Percentiles rank a stretch among this genome's conserved stretches.
Conservation (phyloP, 2,797 vertebrate genomes). For the Gymnodraco acuticeps region DNA sequence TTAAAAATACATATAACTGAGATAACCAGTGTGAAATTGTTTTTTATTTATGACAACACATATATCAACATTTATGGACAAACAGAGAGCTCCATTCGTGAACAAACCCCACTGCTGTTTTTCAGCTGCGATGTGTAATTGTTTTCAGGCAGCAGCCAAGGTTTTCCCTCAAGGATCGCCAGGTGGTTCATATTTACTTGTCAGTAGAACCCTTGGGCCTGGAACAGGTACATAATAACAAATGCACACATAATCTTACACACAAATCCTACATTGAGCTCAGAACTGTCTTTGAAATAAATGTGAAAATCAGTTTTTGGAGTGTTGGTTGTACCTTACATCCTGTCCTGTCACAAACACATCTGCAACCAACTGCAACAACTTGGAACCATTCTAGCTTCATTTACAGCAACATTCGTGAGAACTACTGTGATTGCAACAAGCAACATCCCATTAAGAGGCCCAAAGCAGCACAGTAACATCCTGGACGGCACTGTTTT, state of each 20-base stretch:
- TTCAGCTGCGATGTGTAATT: conserved; percentile 47
- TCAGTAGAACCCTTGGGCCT: conserved; percentile 40
- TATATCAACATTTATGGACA: background rate
- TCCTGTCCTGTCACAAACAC: conserved; percentile 46
- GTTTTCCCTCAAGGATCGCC: conserved; percentile 51
- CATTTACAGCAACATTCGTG: conserved; percentile 38
- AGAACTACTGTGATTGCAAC: conserved; percentile 53
- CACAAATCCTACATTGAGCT: conserved; percentile 15
- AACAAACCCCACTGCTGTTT: conserved; percentile 37
- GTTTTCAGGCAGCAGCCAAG: conserved; percentile 51
- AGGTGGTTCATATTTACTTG: conserved; percentile 76
- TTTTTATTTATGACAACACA: conserved; percentile 16
- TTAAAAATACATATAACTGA: background rate
- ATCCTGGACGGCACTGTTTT: conserved; percentile 37
- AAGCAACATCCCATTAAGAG: conserved; percentile 18
- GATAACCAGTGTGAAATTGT: background rate
- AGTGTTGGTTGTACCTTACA: conserved; percentile 33
- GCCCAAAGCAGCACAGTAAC: conserved; percentile 4
- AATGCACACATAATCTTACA: background rate
- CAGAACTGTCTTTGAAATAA: conserved; percentile 25
- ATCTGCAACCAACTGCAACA: conserved; percentile 64
- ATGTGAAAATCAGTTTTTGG: conserved; percentile 21
- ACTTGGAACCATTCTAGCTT: conserved; percentile 38
- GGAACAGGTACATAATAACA: conserved; percentile 21
- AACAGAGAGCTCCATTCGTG: conserved; percentile 17